Conservation (phyloP, 2,113 vertebrate genomes). For the Xerus inauris region DNA sequence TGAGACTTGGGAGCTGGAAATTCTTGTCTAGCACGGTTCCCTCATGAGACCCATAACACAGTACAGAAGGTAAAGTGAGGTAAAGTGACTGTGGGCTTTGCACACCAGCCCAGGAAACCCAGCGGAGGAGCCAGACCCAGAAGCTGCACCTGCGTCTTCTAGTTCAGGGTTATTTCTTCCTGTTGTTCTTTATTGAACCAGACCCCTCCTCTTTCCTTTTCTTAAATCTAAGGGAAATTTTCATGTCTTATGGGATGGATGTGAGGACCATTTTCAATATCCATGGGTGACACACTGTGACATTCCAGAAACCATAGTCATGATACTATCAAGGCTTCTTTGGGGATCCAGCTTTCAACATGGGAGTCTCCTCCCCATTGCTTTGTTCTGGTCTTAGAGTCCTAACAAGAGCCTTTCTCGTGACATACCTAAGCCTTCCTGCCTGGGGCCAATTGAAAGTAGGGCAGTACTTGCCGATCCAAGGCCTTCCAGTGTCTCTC, state of each 20-base stretch:
- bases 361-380: neutral
- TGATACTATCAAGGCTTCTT: constrained; percentile 16
- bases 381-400: constrained; percentile 62
- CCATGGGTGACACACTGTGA: constrained; percentile 45
- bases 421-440: constrained; percentile 70
- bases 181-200: neutral
- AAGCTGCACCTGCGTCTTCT: neutral
- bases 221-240: neutral
- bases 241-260: neutral
- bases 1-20: neutral
- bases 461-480: constrained; percentile 15
- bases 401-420: constrained; percentile 34
- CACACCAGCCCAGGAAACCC: neutral
- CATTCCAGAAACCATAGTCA: constrained; percentile 51
- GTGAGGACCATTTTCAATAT: neutral
- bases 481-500: neutral
- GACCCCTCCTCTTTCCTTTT: neutral
- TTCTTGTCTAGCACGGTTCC: neutral
- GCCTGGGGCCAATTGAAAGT: constrained; percentile 62
- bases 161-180: neutral
- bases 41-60: neutral
- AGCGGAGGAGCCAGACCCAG: neutral
- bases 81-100: neutral
- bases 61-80: too few relatives aligned
- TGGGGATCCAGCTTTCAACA: constrained; percentile 40